These are phyloP conservation scores for Dolichomitus sp. DNA, from an alignment of 2,888 invertebrate species.

Conservation along the genomic window DNA sequence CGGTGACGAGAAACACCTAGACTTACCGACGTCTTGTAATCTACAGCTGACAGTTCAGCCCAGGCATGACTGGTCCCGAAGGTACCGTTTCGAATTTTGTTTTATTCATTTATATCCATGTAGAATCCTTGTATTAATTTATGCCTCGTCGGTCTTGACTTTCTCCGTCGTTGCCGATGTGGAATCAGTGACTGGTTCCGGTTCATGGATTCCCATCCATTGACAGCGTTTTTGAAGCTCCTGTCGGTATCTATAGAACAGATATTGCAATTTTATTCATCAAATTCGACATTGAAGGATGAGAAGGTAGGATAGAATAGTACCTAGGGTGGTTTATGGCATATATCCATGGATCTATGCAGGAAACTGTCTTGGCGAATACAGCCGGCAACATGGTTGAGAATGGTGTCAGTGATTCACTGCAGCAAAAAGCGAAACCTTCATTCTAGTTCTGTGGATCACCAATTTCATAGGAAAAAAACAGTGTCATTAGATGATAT, in stretches of 20 bases:
- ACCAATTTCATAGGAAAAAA: not conserved
- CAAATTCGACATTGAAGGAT: not conserved
- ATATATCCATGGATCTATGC: constrained; percentile 96
- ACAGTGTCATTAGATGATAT: constrained; percentile 13
- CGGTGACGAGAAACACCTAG: constrained; percentile 6
- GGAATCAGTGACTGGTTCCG: constrained; percentile 74
- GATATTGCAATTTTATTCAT: not conserved
- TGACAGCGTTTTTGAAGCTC: constrained; percentile 94
- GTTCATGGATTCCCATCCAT: constrained; percentile 89
- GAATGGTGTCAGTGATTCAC: constrained; percentile 86
- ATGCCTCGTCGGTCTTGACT: constrained; percentile 81
- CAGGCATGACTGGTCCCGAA: not conserved
- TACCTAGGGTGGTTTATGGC: constrained; percentile 97
- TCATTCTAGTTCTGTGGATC: not conserved
- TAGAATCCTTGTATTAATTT: constrained; percentile 57
- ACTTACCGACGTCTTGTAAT: constrained; percentile 22
- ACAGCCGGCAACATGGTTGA: constrained; percentile 95
- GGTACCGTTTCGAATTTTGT: constrained; percentile 20
- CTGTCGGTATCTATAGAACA: constrained; percentile 87
- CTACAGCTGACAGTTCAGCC: constrained; percentile 3
- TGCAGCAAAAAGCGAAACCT: constrained; percentile 69
- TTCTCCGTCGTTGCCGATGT: constrained; percentile 82
- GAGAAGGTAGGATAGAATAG: not conserved
- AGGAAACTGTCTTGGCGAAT: constrained; percentile 95
- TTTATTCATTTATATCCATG: not conserved